Percentiles rank a stretch among this genome's conserved stretches.
phyloP scores from a whole-genome alignment of 2,113 vertebrate species.

The Pagrus major region DNA sequence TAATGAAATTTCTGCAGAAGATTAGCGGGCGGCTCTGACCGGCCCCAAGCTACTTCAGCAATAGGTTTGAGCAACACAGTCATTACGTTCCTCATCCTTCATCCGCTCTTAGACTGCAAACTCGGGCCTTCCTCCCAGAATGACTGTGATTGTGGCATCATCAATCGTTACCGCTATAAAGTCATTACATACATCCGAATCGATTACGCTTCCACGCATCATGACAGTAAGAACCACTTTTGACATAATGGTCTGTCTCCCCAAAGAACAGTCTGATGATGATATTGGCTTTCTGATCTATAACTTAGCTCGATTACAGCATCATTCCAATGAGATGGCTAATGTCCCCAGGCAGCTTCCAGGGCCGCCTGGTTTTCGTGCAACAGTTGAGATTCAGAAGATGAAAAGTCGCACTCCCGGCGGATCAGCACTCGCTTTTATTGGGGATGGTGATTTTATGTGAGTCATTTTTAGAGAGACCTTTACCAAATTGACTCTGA shows the following conservation, averaged over 20 bases:
- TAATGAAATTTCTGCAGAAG: conserved; percentile 68
- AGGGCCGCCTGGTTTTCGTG: not conserved
- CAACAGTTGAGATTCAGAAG: conserved; percentile 23
- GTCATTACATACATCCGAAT: conserved; percentile 51
- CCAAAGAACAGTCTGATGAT: conserved; percentile 36
- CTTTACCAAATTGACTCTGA: conserved; percentile 49
- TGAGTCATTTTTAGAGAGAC: conserved; percentile 50
- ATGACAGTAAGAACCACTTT: conserved; percentile 30
- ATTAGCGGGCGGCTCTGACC: conserved; percentile 53
- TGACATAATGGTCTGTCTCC: conserved; percentile 48
- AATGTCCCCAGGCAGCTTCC: conserved; percentile 15
- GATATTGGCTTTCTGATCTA: conserved; percentile 56
- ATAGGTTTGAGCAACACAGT: conserved; percentile 23
- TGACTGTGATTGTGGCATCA: conserved; percentile 36
- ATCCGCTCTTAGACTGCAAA: conserved; percentile 42
- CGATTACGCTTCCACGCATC: conserved; percentile 4
- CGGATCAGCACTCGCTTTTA: conserved; percentile 8
- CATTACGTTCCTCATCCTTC: conserved; percentile 51
- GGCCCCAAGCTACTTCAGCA: conserved; percentile 20
- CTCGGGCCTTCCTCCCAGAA: conserved; percentile 26
- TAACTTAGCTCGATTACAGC: conserved; percentile 40
- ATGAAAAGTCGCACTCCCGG: conserved; percentile 22
- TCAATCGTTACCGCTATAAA: conserved; percentile 37
- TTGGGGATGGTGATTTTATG: conserved; percentile 34
- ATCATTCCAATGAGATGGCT: conserved; percentile 29